Evolutionary conservation across 1,140 invertebrate genomes (phyloP).

Genomic region (Leptoteleia sp.): DNA sequence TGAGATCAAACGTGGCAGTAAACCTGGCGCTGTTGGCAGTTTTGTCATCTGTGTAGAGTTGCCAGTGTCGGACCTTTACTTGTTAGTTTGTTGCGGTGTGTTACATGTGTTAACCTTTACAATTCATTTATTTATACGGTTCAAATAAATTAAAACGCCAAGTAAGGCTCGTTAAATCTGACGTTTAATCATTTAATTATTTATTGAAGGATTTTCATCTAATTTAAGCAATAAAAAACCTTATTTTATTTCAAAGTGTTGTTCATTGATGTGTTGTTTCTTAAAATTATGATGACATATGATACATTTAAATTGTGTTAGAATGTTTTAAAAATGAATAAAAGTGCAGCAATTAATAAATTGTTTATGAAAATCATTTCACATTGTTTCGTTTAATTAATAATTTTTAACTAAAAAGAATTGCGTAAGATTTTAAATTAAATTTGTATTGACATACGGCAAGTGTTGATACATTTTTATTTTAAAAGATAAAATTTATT

Average conservation of each 20-base stretch:
- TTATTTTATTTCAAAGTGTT: background rate
- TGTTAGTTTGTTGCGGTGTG: conserved; percentile 17
- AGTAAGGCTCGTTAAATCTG: conserved; percentile 20
- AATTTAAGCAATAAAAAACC: background rate
- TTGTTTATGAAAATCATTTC: background rate
- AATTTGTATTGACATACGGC: conserved; percentile 37
- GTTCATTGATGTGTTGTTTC: background rate
- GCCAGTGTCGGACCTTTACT: no score
- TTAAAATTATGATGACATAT: no score
- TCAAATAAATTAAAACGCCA: conserved; percentile 14
- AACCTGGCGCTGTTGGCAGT: conserved; percentile 72
- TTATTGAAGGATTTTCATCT: no score
- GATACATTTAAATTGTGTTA: no score
- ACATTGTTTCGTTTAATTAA: conserved; percentile 2
- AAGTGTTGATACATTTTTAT: conserved; percentile 19
- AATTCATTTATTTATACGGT: conserved; percentile 7
- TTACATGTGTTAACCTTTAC: conserved; percentile 61
- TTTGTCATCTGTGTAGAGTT: conserved; percentile 60
- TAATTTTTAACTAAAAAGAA: background rate
- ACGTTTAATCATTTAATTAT: no score
- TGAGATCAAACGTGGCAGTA: conserved; percentile 75
- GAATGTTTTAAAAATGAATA: conserved; percentile 16
- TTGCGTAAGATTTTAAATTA: conserved; percentile 17
- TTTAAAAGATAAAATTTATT: background rate
- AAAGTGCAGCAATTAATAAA: conserved; percentile 5